Evolutionary conservation across 2,113 vertebrate species (phyloP), one percentile per base, ranked within the genome.

Genomic region (Columba livia): DNA sequence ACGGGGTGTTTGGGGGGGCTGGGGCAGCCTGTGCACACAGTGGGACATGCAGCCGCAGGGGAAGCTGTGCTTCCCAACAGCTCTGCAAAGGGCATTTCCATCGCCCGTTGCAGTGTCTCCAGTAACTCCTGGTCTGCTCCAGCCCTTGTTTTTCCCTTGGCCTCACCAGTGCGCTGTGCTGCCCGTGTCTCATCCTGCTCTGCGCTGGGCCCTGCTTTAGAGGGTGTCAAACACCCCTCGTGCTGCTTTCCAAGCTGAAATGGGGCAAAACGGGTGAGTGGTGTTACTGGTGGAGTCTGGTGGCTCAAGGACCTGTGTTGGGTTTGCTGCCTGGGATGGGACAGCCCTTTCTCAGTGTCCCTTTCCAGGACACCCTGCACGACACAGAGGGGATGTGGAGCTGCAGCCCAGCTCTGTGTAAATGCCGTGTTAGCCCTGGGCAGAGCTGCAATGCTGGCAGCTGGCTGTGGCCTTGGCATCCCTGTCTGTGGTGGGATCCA

Each of bases 1-100:
- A 78, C 32, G 7, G 42, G 25, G 6, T 16, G 0, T 12, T 75
- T 47, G 9, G 31, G 0, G 17, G 57, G 31, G 50, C 65, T n/a
- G 57, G 42, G 65, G 81, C 42, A 25, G 57, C 0, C 2, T 2
- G 15, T 3, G n/a, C 2, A 3, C 14, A 2, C 0, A 11, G 34
- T 29, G 34, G 65, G 72, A 24, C 57, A 9, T 7, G 1, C 9
- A 4, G 79, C 80, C 1, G 1, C 0, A 2, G 17, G 29, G 9
- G 31, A n/a, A 50, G 50, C 29, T 17, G 61, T 28, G 53, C 44
- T 32, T 44, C 67, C 54, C 12, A 3, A 20, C 4, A 0, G 36
- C 51, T 65, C 89, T 26, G 31, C 80, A 6, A 32, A 32, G 15
- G 36, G 42, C 4, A 8, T 21, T 50, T 53, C 36, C 51, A 17